Evolutionary conservation across 92 coral and sea anemone genomes (phyloP), one percentile per base, ranked within the genome.

Genomic region (Nematostella vectensis): DNA sequence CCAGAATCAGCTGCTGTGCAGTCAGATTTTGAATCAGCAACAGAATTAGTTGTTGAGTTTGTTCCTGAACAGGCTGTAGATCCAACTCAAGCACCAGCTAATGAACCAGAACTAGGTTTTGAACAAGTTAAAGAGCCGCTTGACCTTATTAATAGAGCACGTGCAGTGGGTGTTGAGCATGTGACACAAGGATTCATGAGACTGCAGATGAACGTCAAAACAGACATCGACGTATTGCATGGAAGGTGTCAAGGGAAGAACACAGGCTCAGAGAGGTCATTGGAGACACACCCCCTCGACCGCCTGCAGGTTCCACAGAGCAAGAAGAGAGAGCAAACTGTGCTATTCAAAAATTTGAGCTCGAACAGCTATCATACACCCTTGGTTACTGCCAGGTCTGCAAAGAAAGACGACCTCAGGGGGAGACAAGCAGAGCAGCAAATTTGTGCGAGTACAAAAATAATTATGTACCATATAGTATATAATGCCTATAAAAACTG

Each of bases 301-400:
- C 54, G 12, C 39, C 39, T 4, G 28, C 54, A 17, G 43, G 67
- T 1, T 30, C 53, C 0, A 47, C 13, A 4, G 11, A 61, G 44
- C 44, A 11, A 18, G 42, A 10, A 47, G 54, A n/a, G n/a, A n/a
- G n/a, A n/a, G n/a, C n/a, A n/a, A n/a, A n/a, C n/a, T n/a, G n/a
- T n/a, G n/a, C n/a, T 1, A 61, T 61, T 0, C 57, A 47, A 0
- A 16, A 25, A n/a, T 61, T 61, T 61, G 67, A 61, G 26, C n/a
- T 61, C 3, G 54, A 48, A 27, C 67, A 61, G 21, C 1, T 61
- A 18, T 13, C 45, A 2, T 29, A 61, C 23, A 29, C 0, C 2
- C 48, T 61, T 12, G 48, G 22, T 27, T 47, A 16, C 1, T 62
- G 64, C 27, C 43, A 39, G 2, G 52, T 63, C 19, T 71, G 78